phyloP scores from a whole-genome alignment of 2,888 invertebrate species.

The Agapostemon virescens region DNA sequence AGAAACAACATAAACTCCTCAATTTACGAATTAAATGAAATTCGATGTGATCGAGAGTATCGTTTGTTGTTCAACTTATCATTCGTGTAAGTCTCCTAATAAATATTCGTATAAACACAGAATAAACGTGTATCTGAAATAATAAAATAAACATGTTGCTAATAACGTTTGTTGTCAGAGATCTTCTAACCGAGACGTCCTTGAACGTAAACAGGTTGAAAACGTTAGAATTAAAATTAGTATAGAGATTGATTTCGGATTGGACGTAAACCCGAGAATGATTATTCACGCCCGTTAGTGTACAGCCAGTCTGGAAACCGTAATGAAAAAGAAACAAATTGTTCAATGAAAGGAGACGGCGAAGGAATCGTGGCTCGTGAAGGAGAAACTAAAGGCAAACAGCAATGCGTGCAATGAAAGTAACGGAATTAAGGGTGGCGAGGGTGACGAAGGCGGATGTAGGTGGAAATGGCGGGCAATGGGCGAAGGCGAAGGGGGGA shows the following conservation, averaged over 20 bases:
- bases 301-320: neutral
- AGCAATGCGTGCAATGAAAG: slow-evolving; percentile 15
- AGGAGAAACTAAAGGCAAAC: slow-evolving; percentile 28
- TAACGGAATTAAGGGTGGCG: slow-evolving; percentile 16
- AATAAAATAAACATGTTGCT: neutral
- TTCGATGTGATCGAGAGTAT: neutral
- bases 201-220: no score
- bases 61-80: no score
- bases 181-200: neutral
- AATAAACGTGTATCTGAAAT: neutral
- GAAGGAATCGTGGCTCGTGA: neutral
- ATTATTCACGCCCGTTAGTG: neutral
- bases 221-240: neutral
- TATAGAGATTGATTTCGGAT: neutral
- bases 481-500: slow-evolving; percentile 14
- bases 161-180: neutral
- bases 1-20: no score
- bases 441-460: neutral
- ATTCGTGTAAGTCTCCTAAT: no score
- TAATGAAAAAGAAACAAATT: neutral
- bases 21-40: neutral
- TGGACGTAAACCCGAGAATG: neutral
- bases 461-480: slow-evolving; percentile 16
- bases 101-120: no score
- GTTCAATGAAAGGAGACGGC: neutral